Conservation (phyloP, 2,888 invertebrate species). For the Boloria selene region DNA sequence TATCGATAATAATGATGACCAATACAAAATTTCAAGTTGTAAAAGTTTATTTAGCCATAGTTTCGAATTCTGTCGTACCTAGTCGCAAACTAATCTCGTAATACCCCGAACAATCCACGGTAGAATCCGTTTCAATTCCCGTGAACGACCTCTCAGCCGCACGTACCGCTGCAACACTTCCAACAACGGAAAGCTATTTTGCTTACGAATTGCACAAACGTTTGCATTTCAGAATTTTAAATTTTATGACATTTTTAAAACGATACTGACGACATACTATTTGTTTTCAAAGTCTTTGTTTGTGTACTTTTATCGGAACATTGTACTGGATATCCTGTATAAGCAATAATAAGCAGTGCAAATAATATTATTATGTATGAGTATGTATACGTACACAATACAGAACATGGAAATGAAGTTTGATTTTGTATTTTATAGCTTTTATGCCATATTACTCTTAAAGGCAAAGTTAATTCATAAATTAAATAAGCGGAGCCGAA, state of each 20-base stretch:
- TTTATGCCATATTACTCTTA: no score
- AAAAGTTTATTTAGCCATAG: conserved; percentile 18
- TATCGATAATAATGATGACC: neutral
- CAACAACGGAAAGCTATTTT: conserved; percentile 36
- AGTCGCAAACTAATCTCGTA: conserved; percentile 31
- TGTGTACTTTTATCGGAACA: neutral
- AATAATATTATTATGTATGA: no score
- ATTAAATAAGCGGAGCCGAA: no score
- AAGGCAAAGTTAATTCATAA: no score
- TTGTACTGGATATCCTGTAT: no score
- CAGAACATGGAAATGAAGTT: no score
- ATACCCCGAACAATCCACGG: conserved; percentile 36
- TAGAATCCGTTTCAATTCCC: conserved; percentile 40
- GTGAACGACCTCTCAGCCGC: conserved; percentile 36
- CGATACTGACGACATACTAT: conserved; percentile 8
- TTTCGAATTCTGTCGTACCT: conserved; percentile 23
- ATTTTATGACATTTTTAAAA: conserved; percentile 25
- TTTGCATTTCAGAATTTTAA: conserved; percentile 21
- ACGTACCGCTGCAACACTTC: conserved; percentile 29
- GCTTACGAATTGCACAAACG: conserved; percentile 29
- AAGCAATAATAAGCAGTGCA: no score
- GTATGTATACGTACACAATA: no score
- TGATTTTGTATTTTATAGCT: no score
- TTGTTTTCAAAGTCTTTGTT: conserved; percentile 5
- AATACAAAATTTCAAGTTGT: neutral